Base-by-base conservation (phyloP, 2,797 vertebrate genomes). In the Malurus splendens region DNA sequence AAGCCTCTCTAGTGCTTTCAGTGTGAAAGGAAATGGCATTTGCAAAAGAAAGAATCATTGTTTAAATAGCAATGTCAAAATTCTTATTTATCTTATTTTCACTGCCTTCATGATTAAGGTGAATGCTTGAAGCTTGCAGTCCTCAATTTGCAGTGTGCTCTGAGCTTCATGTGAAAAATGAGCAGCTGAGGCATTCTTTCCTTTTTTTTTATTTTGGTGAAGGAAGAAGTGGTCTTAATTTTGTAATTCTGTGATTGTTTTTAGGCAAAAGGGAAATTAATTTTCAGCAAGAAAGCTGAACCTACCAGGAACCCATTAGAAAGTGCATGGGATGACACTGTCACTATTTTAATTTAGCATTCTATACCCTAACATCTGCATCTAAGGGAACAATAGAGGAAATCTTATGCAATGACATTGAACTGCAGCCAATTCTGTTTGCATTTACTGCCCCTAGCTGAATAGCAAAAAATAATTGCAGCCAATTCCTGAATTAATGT, bases 381-480 rank as follows among this genome's bases (percentile, higher is more conserved):
- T 91, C 78, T 86, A n/a, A 61, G 82, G 80, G 74, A 93, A 91
- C 76, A 92, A 91, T 90, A 82, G 32, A 94, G 86, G 81, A 88
- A 92, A 95, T 92, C 61, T 68, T 85, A 92, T 44, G 85, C 75
- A 85, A 68, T 86, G 93, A 92, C 81, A 82, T 32, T 90, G 85
- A 89, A 87, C 86, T 76, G 81, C 88, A 91, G 93, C 90, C 91
- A 83, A 28, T 89, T 92, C 80, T 57, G 70, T 85, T 92, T 94
- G 89, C 85, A 39, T 93, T 92, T 91, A 67, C 90, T 93, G 90
- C 86, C 89, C 60, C 54, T 94, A 66, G 81, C 78, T 83, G 80
- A 94, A 93, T 57, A 79, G 89, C 85, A 94, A 64, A 82, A 95
- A 87, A 90, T 91, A 87, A 94, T 94, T 92, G 81, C 89, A 92